Base-by-base conservation (phyloP, 2,888 invertebrate genomes). In the Myathropa florea region DNA sequence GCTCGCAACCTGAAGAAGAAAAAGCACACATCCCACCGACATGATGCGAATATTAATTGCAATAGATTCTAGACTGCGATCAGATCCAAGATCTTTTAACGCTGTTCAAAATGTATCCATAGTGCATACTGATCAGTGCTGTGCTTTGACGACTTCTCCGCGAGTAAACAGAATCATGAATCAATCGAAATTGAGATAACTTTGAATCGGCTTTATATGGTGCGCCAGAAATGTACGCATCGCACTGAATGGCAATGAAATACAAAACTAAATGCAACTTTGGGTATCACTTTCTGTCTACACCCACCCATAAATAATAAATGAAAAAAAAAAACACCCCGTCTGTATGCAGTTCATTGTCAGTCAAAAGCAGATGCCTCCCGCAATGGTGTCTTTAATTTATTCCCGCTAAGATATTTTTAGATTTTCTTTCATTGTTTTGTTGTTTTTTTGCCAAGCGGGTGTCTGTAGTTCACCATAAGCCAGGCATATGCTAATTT, bases 401-500 rank as follows among this genome's bases (percentile, higher is more conserved):
- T 78, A 78, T 78, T 78, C 57, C 24, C 33, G 36, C 33, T 61
- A n/a, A 78, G 61, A 78, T 64, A 63, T 55, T 53, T 55, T 33
- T 6, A 59, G 59, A 59, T 28, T 55, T 67, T 60, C 12, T 23
- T 28, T 57, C 9, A 39, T 24, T 55, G n/a, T 39, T 26, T 77
- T 63, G 12, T 39, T 26, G 9, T 39, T 75, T 10, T 64, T 39
- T 21, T 36, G 70, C 23, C 63, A 63, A 70, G 28, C 57, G 39
- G 10, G 28, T 3, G 23, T 4, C 53, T 82, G 30, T 28, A 63
- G 36, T 63, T 59, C 23, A 33, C 12, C 10, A 61, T 63, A 18
- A 39, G 46, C 46, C 46, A 59, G 55, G 67, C 79, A 73, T 60
- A 83, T 79, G 79, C 46, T 60, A 75, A 83, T 79, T 64, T 60